These are phyloP conservation scores for Bryconaethiops microstoma DNA, from an alignment of 2,797 vertebrate species.

Conservation along the genomic window DNA sequence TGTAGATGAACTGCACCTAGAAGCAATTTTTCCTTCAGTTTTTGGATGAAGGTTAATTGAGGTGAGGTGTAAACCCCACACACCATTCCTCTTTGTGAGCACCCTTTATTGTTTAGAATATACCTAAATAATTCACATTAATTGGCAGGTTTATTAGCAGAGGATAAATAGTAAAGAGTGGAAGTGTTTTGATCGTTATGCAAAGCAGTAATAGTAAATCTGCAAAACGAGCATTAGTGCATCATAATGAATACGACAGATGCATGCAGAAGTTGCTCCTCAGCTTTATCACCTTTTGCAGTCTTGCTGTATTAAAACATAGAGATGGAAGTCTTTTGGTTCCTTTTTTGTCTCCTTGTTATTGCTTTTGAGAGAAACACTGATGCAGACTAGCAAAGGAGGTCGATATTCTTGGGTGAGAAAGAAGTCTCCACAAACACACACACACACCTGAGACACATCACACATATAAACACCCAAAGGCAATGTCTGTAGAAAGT, in stretches of 20 bases:
- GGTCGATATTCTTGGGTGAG: not conserved
- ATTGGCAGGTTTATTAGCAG: conserved; percentile 49
- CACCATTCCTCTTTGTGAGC: conserved; percentile 28
- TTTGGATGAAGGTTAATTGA: conserved; percentile 30
- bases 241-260: conserved; percentile 37
- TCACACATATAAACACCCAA: not conserved
- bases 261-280: conserved; percentile 31
- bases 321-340: conserved; percentile 10
- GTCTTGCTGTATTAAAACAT: not conserved
- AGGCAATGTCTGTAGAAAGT: not conserved
- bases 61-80: conserved; percentile 10
- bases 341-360: conserved; percentile 1
- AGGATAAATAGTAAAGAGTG: conserved; percentile 31
- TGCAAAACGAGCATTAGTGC: conserved; percentile 36
- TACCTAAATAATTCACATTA: conserved; percentile 41
- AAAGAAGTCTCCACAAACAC: not conserved
- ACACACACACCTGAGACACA: not conserved
- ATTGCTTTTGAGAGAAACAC: not conserved
- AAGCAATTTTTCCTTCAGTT: not conserved
- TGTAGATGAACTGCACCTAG: too few relatives aligned
- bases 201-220: conserved; percentile 36
- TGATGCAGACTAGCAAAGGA: not conserved
- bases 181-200: conserved; percentile 34
- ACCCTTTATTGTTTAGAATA: conserved; percentile 37
- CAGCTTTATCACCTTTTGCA: conserved; percentile 13